Conservation (phyloP, 2,113 vertebrate species). For the Amphiprion ocellaris region DNA sequence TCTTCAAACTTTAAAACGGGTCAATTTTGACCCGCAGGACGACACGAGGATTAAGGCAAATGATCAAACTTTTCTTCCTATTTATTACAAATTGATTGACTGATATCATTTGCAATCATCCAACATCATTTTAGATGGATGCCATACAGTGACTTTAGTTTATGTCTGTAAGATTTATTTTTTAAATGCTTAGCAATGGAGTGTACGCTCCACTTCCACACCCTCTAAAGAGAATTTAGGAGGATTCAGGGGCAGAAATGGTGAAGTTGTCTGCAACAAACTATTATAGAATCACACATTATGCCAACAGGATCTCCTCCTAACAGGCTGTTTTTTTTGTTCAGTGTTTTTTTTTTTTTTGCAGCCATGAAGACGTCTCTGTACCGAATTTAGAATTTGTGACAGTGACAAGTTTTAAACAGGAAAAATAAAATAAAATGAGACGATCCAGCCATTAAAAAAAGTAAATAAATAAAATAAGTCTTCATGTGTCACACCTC, state of each 20-base stretch:
- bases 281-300: not conserved
- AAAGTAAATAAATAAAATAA: not conserved
- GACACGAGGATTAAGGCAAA: too few relatives aligned
- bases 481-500: slow-evolving; percentile 16
- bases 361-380: slow-evolving; percentile 3
- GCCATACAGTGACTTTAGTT: too few relatives aligned
- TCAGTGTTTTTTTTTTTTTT: not conserved
- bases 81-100: too few relatives aligned
- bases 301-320: slow-evolving; percentile 27
- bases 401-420: slow-evolving; percentile 8
- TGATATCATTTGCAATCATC: too few relatives aligned
- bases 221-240: not conserved
- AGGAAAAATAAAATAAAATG: slow-evolving; percentile 17
- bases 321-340: slow-evolving; percentile 16
- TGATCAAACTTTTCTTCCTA: too few relatives aligned
- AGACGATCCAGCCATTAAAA: slow-evolving; percentile 24
- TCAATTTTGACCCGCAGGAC: too few relatives aligned
- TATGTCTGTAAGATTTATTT: too few relatives aligned
- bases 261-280: not conserved
- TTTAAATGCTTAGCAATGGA: too few relatives aligned
- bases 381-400: not conserved
- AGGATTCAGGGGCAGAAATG: not conserved
- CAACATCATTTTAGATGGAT: too few relatives aligned
- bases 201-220: not conserved
- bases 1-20: too few relatives aligned